A percentile compares a stretch with the other conserved stretches of the same genome.
Conservation (phyloP, 1,140 invertebrate species). For the Hyles euphorbiae region DNA sequence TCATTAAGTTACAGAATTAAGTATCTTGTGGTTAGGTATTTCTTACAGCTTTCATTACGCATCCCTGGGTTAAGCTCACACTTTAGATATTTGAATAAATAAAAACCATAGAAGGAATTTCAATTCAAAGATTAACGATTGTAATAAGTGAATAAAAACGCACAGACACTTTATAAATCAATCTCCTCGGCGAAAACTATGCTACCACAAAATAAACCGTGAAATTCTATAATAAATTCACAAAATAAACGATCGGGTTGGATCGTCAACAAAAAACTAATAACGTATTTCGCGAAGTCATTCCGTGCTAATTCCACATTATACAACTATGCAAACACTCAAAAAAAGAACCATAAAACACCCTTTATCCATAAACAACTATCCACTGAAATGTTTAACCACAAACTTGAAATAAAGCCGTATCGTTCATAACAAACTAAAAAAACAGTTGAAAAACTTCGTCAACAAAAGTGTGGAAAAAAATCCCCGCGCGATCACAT, state of each 20-base stretch:
- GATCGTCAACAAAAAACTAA: slow-evolving; percentile 1
- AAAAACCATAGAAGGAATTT: too few species aligned
- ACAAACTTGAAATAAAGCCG: slow-evolving; percentile 66
- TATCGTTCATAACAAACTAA: slow-evolving; percentile 58
- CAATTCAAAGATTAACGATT: too few species aligned
- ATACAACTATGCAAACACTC: slow-evolving; percentile 37
- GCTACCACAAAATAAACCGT: too few species aligned
- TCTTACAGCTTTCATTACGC: too few species aligned
- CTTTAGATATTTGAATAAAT: too few species aligned
- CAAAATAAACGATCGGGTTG: not conserved
- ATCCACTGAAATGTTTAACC: slow-evolving; percentile 67
- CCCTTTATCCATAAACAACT: slow-evolving; percentile 60
- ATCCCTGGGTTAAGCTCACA: too few species aligned
- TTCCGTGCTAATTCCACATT: slow-evolving; percentile 27
- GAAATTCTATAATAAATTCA: not conserved
- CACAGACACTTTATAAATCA: too few species aligned
- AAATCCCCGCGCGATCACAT: slow-evolving; percentile 58
- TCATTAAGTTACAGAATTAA: too few species aligned
- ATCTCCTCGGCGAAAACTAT: too few species aligned
- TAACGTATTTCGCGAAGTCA: slow-evolving; percentile 1
- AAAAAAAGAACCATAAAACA: slow-evolving; percentile 56
- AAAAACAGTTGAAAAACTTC: slow-evolving; percentile 61
- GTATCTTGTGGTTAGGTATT: too few species aligned
- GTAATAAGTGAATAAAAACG: too few species aligned
- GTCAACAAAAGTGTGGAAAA: slow-evolving; percentile 62